Evolutionary conservation across 2,113 vertebrate genomes (phyloP).

Genomic region (Caranx melampygus): DNA sequence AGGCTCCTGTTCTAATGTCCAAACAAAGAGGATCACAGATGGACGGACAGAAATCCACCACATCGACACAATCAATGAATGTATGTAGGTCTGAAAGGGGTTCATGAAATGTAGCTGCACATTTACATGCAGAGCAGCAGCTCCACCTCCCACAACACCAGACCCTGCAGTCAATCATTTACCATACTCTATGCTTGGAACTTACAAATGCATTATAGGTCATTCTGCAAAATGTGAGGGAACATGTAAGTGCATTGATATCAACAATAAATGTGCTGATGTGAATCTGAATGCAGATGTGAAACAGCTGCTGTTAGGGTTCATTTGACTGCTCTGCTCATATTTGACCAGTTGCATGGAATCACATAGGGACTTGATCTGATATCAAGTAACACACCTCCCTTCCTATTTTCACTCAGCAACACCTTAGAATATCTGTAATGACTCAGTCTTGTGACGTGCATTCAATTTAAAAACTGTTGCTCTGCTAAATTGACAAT

Average conservation of each 20-base stretch:
- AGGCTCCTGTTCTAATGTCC: too few species aligned
- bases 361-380: conserved; percentile 23
- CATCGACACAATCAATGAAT: background rate
- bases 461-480: background rate
- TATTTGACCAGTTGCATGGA: conserved; percentile 4
- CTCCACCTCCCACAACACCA: background rate
- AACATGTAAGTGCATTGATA: background rate
- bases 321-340: background rate
- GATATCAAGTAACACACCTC: conserved; percentile 25
- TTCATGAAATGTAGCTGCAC: background rate
- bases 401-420: conserved; percentile 20
- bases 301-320: background rate
- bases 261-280: background rate
- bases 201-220: too few species aligned
- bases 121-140: background rate
- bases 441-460: conserved; percentile 45
- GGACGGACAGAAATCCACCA: background rate
- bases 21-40: background rate
- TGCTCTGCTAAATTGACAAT: conserved; percentile 51
- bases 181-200: background rate
- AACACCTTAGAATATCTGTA: conserved; percentile 40
- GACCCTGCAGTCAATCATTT: background rate
- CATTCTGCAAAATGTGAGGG: too few species aligned
- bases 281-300: background rate
- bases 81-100: background rate